Conservation (phyloP, 2,888 invertebrate species). For the Parnassius orleans region DNA sequence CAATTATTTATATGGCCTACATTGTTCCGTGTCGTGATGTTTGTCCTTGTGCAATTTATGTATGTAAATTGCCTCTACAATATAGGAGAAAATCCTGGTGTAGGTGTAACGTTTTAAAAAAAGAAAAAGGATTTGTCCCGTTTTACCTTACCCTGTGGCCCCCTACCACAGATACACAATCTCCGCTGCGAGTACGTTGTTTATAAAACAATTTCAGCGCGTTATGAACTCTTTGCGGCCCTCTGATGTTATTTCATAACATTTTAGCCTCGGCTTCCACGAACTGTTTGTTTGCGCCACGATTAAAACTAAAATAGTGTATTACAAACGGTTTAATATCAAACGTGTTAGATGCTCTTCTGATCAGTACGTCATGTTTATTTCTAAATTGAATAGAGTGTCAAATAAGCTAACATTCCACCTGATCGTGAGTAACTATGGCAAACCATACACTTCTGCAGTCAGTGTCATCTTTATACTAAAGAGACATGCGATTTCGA, state of each 20-base stretch:
- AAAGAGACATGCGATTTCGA: no score
- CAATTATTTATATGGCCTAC: no score
- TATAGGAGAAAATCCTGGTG: no score
- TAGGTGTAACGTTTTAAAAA: no score
- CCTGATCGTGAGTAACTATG: no score
- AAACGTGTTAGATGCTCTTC: neutral
- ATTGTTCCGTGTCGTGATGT: no score
- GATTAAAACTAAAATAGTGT: conserved; percentile 14
- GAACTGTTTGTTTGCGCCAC: conserved; percentile 39
- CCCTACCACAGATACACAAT: conserved; percentile 24
- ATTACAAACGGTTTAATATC: conserved; percentile 3
- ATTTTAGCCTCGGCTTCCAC: conserved; percentile 45
- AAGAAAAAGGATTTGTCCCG: neutral
- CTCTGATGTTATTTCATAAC: conserved; percentile 55
- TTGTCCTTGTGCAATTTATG: no score
- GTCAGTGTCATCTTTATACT: no score
- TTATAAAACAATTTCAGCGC: conserved; percentile 45
- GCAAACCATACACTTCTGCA: no score
- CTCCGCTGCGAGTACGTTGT: conserved; percentile 36
- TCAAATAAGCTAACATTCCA: no score
- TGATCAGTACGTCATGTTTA: neutral
- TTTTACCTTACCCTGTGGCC: conserved; percentile 10
- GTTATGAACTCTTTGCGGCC: conserved; percentile 54
- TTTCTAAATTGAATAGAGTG: no score
- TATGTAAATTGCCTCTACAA: no score